Conservation (phyloP, 2,888 invertebrate genomes). For the Eustalomyia histrio region DNA sequence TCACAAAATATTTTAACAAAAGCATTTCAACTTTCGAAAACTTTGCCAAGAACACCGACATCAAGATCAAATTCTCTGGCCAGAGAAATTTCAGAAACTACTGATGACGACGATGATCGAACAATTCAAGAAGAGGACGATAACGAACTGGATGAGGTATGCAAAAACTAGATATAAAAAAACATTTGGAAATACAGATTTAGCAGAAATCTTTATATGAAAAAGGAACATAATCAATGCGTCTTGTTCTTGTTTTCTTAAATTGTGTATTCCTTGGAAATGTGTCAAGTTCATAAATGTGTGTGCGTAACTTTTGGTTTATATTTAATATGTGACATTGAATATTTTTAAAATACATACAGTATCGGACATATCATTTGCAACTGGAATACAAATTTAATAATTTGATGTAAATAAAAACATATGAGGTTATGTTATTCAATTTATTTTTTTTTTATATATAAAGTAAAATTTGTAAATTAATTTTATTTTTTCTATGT, state of each 20-base stretch:
- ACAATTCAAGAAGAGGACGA: constrained; percentile 86
- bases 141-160: constrained; percentile 77
- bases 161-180: constrained; percentile 10
- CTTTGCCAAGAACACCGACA: constrained; percentile 77
- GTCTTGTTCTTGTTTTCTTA: no score
- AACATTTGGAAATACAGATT: no score
- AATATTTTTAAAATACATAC: no score
- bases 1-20: constrained; percentile 91
- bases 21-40: constrained; percentile 85
- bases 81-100: constrained; percentile 75
- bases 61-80: constrained; percentile 76
- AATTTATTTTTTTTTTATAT: no score
- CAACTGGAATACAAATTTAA: no score
- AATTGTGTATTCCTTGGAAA: not conserved
- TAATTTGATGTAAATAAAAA: no score
- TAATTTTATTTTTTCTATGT: no score
- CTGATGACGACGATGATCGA: constrained; percentile 83
- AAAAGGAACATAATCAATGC: no score
- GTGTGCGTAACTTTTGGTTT: constrained; percentile 3
- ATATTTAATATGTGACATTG: constrained; percentile 44
- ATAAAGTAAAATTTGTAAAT: no score
- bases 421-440: no score
- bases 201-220: no score
- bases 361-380: no score
- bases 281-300: constrained; percentile 6